Base-by-base conservation (phyloP, 2,888 invertebrate species). In the Atethmia centrago region DNA sequence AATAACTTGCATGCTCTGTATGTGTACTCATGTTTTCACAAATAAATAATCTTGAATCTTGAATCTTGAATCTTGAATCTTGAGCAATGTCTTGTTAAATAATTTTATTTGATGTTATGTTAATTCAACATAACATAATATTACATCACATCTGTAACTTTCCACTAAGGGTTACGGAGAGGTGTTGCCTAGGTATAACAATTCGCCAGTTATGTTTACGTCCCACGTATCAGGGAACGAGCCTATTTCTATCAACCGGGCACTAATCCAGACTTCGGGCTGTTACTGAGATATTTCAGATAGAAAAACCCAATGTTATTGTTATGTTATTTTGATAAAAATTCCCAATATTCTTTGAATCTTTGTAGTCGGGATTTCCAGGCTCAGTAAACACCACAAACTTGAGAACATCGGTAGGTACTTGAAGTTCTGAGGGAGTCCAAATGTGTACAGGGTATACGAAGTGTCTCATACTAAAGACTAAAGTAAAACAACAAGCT, bases 391-490 rank as follows among this genome's bases (percentile, higher is more conserved):
- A n/a, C n/a, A 7, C 10, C 16, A 16, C 5, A 49, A 16, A 51
- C 49, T 36, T 19, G 3, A n/a, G 36, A 64, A 31, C 31, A 2
- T 4, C 2, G 12, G 9, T 31, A 47, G 2, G 21, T 49, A 53
- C 16, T 53, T n/a, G 21, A 42, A 61, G 3, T 19, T 55, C 9
- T 31, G 16, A 10, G 16, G 10, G 14, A 40, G 7, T 21, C 16
- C 40, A 59, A 78, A 78, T 40, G 59, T 71, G 71, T 77, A 25
- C 49, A 45, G 31, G 3, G 67, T 56, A 59, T 51, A 72, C 42
- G 36, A 55, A 72, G 47, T 31, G 53, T 49, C 31, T 45, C n/a
- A 12, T 36, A 42, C n/a, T 61, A 61, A 72, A 79, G n/a, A 72
- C 51, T 25, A 28, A 77, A 71, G 63, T 40, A 4, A 70, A 75